Conservation (phyloP, 2,797 vertebrate species). For the Sebastes jordani region DNA sequence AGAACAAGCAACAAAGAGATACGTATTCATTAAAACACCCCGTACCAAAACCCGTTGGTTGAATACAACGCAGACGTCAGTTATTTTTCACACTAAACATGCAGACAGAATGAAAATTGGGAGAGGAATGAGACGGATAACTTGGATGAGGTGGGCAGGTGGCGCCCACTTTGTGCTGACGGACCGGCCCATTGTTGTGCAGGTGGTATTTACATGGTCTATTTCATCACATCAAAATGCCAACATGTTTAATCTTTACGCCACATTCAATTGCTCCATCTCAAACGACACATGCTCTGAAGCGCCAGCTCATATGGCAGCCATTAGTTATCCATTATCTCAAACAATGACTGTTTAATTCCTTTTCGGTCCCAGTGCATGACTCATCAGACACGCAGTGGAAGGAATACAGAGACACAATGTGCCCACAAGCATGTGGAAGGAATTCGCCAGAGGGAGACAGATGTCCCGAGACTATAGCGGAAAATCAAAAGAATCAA, state of each 20-base stretch:
- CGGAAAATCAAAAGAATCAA: conserved; percentile 36
- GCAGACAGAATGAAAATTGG: background rate
- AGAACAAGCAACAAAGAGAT: background rate
- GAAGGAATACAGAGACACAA: conserved; percentile 5
- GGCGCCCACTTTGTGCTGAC: background rate
- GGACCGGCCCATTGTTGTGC: background rate
- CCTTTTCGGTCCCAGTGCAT: conserved; percentile 8
- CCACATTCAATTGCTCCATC: conserved; percentile 11
- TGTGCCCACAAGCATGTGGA: conserved; percentile 20
- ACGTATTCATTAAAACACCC: background rate
- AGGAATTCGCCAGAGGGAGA: conserved; percentile 27
- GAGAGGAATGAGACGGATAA: conserved; percentile 27
- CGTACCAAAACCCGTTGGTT: background rate
- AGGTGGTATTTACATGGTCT: conserved; percentile 15
- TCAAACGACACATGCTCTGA: background rate
- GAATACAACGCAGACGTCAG: background rate
- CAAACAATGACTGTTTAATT: conserved; percentile 32
- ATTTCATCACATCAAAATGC: conserved; percentile 12
- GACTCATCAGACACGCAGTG: conserved; percentile 49
- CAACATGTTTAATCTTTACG: conserved; percentile 24
- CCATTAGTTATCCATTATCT: conserved; percentile 50
- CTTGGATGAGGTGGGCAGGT: background rate
- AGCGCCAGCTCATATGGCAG: conserved; percentile 15
- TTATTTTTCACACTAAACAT: background rate
- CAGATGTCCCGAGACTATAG: conserved; percentile 18